phyloP scores from a whole-genome alignment of 2,888 invertebrate species.

The Athripsodes cinereus region DNA sequence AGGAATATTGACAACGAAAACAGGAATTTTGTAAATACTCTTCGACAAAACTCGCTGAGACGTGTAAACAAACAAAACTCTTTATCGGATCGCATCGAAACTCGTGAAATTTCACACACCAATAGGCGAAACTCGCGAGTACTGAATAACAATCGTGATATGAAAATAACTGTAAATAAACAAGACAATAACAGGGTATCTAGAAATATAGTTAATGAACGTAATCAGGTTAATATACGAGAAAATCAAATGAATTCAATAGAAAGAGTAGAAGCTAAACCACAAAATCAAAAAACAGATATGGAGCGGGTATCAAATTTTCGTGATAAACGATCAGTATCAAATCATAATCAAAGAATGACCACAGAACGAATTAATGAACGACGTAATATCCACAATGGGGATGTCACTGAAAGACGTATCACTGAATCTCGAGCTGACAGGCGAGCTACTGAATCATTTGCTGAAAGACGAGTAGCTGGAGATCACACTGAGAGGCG shows the following conservation, averaged over 20 bases:
- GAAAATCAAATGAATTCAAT: too few relatives aligned
- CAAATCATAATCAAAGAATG: too few relatives aligned
- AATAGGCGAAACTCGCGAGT: constrained; percentile 3
- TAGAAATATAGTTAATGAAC: too few relatives aligned
- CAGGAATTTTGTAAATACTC: neutral
- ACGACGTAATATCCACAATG: too few relatives aligned
- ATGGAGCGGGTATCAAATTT: too few relatives aligned
- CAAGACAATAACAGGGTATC: too few relatives aligned
- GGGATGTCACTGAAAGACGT: neutral
- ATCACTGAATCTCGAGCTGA: neutral
- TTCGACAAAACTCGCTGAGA: neutral
- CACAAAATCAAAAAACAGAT: too few relatives aligned
- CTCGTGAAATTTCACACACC: constrained; percentile 11
- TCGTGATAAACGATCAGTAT: too few relatives aligned
- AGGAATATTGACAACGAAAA: neutral
- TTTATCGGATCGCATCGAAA: constrained; percentile 3
- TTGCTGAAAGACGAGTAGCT: neutral
- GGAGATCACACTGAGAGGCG: neutral
- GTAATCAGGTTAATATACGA: too few relatives aligned
- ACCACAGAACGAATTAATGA: too few relatives aligned
- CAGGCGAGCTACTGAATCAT: neutral
- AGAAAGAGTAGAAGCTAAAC: too few relatives aligned
- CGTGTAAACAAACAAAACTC: neutral
- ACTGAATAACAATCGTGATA: neutral
- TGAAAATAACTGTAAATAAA: neutral